Evolutionary conservation across 2,113 vertebrate genomes (phyloP).

Genomic region (Caloenas nicobarica): DNA sequence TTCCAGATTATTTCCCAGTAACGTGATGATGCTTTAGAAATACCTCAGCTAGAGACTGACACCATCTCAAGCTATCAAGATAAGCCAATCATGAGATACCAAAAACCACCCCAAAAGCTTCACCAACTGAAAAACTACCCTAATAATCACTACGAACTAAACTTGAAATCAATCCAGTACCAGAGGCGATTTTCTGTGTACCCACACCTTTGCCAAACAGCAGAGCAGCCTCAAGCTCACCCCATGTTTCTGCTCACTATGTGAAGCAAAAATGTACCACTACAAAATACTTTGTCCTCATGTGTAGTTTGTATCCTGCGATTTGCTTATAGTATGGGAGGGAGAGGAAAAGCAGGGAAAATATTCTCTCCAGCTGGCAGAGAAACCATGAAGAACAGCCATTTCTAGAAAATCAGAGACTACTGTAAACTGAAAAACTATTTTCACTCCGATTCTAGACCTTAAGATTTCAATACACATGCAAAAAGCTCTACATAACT

Average conservation of each 20-base stretch:
- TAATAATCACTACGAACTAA: background rate
- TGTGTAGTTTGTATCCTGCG: background rate
- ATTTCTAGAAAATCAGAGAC: background rate
- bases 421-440: background rate
- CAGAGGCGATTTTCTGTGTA: background rate
- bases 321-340: background rate
- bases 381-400: background rate
- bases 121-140: background rate
- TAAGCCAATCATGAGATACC: background rate
- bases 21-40: background rate
- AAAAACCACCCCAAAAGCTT: background rate
- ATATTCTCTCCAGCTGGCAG: accelerated
- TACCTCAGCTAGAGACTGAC: background rate
- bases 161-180: background rate
- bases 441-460: background rate
- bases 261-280: background rate
- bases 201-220: background rate
- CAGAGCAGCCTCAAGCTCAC: background rate
- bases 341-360: accelerated
- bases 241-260: background rate
- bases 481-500: background rate
- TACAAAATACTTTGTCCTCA: background rate
- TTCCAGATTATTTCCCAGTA: background rate
- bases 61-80: background rate
- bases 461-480: background rate